These are phyloP conservation scores for Lerema accius DNA, from an alignment of 1,140 invertebrate species.

Conservation along the genomic window DNA sequence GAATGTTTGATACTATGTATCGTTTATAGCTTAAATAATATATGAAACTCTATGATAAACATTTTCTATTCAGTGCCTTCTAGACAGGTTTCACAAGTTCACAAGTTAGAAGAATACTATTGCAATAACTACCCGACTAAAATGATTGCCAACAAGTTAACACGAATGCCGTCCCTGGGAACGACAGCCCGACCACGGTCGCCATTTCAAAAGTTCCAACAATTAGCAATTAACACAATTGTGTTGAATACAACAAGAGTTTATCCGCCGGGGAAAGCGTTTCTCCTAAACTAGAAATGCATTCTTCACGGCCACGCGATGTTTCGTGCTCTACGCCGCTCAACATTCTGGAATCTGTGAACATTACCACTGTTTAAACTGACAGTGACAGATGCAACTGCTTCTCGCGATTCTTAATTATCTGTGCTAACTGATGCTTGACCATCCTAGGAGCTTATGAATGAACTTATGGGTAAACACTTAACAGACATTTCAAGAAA, in stretches of 20 bases:
- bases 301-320: conserved; percentile 58
- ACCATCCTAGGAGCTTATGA: too few species aligned
- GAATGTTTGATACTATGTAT: too few species aligned
- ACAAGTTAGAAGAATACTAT: too few species aligned
- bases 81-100: too few species aligned
- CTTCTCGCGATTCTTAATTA: conserved; percentile 31
- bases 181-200: neutral
- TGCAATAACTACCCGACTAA: too few species aligned
- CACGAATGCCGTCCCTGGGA: conserved; percentile 13
- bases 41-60: too few species aligned
- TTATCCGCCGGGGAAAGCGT: conserved; percentile 31
- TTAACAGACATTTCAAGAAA: conserved; percentile 7
- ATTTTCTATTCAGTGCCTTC: too few species aligned
- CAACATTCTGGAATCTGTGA: conserved; percentile 49
- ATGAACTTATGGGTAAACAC: too few species aligned
- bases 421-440: conserved; percentile 29
- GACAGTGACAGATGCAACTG: conserved; percentile 23
- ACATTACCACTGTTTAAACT: conserved; percentile 18
- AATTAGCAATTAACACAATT: conserved; percentile 34
- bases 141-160: conserved; percentile 4
- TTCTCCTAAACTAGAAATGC: conserved; percentile 35
- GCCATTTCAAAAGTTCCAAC: conserved; percentile 19
- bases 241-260: conserved; percentile 28
- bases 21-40: too few species aligned
- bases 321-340: conserved; percentile 48